Evolutionary conservation across 2,888 invertebrate species (phyloP).

Genomic region (Trissolcus brochymenae): DNA sequence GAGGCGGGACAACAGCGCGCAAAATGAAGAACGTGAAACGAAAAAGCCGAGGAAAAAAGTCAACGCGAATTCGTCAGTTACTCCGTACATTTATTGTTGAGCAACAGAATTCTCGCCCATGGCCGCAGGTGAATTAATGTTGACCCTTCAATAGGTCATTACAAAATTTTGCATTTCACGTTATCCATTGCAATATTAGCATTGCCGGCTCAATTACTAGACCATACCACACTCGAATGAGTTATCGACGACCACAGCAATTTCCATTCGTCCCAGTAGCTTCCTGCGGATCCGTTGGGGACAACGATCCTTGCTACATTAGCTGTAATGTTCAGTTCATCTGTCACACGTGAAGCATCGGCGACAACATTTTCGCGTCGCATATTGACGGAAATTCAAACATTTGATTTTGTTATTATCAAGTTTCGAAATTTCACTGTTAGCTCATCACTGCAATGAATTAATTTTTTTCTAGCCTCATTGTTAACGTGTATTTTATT

Average conservation of each 20-base stretch:
- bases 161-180: conserved; percentile 34
- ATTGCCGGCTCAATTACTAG: conserved; percentile 42
- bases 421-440: too few relatives aligned
- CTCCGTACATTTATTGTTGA: not conserved
- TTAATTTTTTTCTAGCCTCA: too few relatives aligned
- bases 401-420: too few relatives aligned
- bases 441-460: too few relatives aligned
- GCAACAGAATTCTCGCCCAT: not conserved
- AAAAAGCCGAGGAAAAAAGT: conserved; percentile 18
- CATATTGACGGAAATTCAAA: conserved; percentile 1
- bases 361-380: conserved; percentile 14
- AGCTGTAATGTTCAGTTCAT: conserved; percentile 22
- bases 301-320: conserved; percentile 43
- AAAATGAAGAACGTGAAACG: conserved; percentile 23
- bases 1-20: conserved; percentile 45
- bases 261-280: conserved; percentile 56
- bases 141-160: conserved; percentile 29
- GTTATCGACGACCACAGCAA: conserved; percentile 55
- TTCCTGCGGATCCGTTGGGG: conserved; percentile 46
- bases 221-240: conserved; percentile 38
- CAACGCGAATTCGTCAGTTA: not conserved
- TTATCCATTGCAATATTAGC: conserved; percentile 42
- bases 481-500: too few relatives aligned
- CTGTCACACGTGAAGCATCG: conserved; percentile 16
- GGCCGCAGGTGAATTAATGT: conserved; percentile 22